Evolutionary conservation across 2,797 vertebrate species (phyloP).

Genomic region (Enteromius paludinosus): DNA sequence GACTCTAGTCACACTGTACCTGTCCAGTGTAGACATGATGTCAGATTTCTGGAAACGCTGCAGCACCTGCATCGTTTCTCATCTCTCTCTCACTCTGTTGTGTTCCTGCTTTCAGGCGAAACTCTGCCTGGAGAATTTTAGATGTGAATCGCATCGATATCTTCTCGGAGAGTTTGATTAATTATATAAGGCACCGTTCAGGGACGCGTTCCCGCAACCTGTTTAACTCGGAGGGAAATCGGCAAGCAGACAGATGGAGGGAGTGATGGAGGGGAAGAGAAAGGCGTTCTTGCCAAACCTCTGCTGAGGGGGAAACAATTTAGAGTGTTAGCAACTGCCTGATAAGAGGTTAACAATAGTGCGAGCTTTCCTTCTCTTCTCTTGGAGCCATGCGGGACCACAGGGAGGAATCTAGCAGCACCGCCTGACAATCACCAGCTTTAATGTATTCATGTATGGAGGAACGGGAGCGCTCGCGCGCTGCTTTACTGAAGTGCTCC

Average conservation of each 20-base stretch:
- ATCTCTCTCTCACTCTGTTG: conserved; percentile 40
- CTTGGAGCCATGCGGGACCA: conserved; percentile 41
- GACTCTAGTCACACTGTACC: neutral
- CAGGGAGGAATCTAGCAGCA: conserved; percentile 43
- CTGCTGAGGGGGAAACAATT: conserved; percentile 61
- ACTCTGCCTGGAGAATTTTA: conserved; percentile 56
- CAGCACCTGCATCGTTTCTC: conserved; percentile 36
- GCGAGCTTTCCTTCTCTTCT: conserved; percentile 57
- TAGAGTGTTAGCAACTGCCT: conserved; percentile 61
- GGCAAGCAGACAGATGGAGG: conserved; percentile 61
- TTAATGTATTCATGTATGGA: conserved; percentile 52
- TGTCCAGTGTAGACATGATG: conserved; percentile 1
- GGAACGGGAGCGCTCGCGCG: neutral
- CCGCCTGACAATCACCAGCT: conserved; percentile 51
- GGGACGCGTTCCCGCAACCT: conserved; percentile 59
- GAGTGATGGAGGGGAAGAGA: conserved; percentile 50
- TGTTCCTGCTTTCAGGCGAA: conserved; percentile 48
- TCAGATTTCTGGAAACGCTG: conserved; percentile 37
- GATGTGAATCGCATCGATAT: conserved; percentile 56
- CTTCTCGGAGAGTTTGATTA: conserved; percentile 60
- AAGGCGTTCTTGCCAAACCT: conserved; percentile 60
- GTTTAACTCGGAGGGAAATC: conserved; percentile 59
- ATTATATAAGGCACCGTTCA: conserved; percentile 62
- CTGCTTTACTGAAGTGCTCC: conserved; percentile 39
- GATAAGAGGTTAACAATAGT: conserved; percentile 65